Percentiles rank a stretch among this genome's conserved stretches.
Evolutionary conservation across 2,888 invertebrate genomes (phyloP).

Genomic region (Microctonus hyperodae): DNA sequence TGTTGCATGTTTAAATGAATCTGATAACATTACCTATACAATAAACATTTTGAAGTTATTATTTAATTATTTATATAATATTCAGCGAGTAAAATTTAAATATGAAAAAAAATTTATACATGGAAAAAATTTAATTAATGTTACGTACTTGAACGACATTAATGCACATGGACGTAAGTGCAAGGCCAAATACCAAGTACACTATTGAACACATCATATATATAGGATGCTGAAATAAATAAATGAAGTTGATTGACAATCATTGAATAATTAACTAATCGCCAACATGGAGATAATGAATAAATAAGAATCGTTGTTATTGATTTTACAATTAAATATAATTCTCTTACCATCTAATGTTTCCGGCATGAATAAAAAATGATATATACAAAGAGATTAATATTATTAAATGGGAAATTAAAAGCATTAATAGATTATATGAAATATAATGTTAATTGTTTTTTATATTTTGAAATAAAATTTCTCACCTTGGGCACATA

Average conservation of each 20-base stretch:
- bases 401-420: conserved; percentile 36
- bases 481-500: conserved; percentile 76
- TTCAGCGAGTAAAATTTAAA: neutral
- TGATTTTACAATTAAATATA: neutral
- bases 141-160: conserved; percentile 90
- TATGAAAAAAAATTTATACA: neutral
- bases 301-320: neutral
- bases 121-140: conserved; percentile 45
- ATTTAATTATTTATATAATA: neutral
- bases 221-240: conserved; percentile 74
- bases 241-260: neutral
- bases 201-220: conserved; percentile 91
- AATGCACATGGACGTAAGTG: conserved; percentile 96
- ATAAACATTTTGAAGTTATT: neutral
- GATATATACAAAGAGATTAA: conserved; percentile 45
- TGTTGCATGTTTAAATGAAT: conserved; percentile 84
- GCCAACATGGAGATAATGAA: neutral
- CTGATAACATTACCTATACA: conserved; percentile 68
- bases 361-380: conserved; percentile 52
- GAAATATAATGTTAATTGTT: neutral
- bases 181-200: conserved; percentile 92
- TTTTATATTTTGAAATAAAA: no score
- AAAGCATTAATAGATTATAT: neutral
- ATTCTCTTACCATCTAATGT: conserved; percentile 57
- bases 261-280: conserved; percentile 52